Percentiles rank a stretch among this genome's conserved stretches.
Conservation (phyloP, 2,113 vertebrate species). For the Pipra filicauda region DNA sequence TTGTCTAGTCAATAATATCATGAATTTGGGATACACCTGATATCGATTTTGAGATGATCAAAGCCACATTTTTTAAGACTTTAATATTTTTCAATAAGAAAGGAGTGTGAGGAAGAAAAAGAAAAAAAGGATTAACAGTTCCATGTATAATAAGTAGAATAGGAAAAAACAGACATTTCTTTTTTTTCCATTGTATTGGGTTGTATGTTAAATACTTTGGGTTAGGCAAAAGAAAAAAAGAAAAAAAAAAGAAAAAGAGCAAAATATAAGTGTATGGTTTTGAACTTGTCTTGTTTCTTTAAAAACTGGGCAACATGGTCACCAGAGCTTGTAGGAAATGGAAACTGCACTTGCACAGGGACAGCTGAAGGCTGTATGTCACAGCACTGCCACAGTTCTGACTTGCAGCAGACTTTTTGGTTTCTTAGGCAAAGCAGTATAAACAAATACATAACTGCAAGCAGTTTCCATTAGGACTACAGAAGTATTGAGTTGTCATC, state of each 20-base stretch:
- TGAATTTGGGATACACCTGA: background rate
- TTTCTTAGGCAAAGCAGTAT: background rate
- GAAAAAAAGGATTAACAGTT: background rate
- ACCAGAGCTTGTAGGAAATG: background rate
- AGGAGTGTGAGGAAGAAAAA: background rate
- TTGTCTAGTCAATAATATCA: background rate
- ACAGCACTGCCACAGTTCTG: accelerated
- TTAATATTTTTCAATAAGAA: background rate
- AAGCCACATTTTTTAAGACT: background rate
- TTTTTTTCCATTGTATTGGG: background rate
- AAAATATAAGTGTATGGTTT: accelerated
- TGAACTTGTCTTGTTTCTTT: background rate
- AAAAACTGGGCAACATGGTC: background rate
- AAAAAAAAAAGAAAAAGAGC: background rate
- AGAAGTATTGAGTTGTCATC: background rate
- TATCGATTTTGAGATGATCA: background rate
- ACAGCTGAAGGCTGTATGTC: background rate
- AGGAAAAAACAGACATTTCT: background rate
- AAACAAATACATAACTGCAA: background rate
- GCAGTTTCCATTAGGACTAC: background rate
- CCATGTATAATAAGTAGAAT: background rate
- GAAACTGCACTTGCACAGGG: background rate
- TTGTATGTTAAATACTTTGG: background rate
- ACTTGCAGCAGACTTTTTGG: background rate
- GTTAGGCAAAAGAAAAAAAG: background rate